phyloP scores from a whole-genome alignment of 2,888 invertebrate species.

The Eristalinus aeneus region DNA sequence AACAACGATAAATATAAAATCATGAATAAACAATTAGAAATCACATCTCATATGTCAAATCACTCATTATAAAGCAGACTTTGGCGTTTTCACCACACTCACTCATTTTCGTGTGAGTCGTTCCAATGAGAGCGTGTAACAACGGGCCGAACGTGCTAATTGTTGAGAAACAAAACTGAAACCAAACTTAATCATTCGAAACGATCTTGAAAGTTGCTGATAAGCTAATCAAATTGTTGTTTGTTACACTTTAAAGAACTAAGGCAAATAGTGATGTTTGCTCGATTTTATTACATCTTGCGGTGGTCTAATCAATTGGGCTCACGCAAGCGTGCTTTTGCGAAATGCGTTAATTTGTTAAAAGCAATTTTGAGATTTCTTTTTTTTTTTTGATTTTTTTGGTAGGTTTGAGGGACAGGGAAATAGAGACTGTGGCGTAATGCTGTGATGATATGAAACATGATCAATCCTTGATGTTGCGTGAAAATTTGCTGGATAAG shows the following conservation, averaged over 20 bases:
- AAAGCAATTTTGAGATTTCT: not conserved
- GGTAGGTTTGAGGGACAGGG: not conserved
- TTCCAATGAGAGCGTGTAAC: slow-evolving; percentile 49
- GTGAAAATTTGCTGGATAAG: too few species aligned
- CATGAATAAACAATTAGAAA: slow-evolving; percentile 35
- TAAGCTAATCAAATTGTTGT: slow-evolving; percentile 37
- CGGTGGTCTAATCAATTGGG: slow-evolving; percentile 16
- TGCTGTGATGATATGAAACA: too few species aligned
- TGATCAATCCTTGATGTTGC: too few species aligned
- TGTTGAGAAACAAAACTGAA: slow-evolving; percentile 12
- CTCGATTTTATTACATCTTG: slow-evolving; percentile 24
- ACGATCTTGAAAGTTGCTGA: slow-evolving; percentile 51
- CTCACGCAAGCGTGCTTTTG: slow-evolving; percentile 30
- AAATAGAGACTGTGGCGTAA: not conserved
- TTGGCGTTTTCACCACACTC: slow-evolving; percentile 17
- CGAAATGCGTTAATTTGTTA: slow-evolving; percentile 29
- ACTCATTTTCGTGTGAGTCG: not conserved
- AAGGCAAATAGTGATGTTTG: slow-evolving; percentile 31
- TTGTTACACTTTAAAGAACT: slow-evolving; percentile 42
- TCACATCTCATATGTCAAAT: not conserved
- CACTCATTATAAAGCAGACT: not conserved
- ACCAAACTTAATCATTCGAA: slow-evolving; percentile 23
- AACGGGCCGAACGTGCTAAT: slow-evolving; percentile 44
- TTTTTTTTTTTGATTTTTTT: not conserved
- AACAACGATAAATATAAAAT: slow-evolving; percentile 25